Conservation (phyloP, 2,113 vertebrate species). For the Actenoides lindsayi region DNA sequence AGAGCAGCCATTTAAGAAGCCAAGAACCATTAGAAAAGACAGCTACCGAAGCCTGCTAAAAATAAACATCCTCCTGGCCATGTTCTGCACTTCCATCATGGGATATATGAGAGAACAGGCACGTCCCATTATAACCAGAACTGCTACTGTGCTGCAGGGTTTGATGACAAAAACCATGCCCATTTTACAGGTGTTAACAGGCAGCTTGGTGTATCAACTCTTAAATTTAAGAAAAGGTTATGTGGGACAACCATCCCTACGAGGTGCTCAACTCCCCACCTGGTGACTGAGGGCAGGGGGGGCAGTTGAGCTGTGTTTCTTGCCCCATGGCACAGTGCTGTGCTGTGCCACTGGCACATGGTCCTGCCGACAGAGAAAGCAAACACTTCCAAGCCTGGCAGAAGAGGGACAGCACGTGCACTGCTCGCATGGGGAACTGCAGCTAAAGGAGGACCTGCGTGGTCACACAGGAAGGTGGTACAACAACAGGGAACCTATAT, state of each 20-base stretch:
- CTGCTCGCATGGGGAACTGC: accelerated
- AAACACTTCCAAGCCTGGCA: background rate
- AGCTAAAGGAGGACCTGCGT: background rate
- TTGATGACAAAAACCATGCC: background rate
- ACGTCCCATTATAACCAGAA: background rate
- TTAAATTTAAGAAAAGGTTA: background rate
- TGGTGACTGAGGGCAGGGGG: too few relatives aligned
- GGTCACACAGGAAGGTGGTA: background rate
- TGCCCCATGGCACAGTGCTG: background rate
- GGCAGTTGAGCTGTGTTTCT: background rate
- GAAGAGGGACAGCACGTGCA: accelerated
- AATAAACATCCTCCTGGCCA: background rate
- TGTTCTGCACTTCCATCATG: background rate
- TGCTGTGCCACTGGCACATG: accelerated
- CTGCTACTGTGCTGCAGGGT: background rate
- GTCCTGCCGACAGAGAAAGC: accelerated
- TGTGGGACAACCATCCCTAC: background rate
- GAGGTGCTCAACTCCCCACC: background rate
- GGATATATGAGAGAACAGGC: background rate
- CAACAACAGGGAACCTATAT: background rate
- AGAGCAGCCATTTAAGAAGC: background rate
- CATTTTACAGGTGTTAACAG: background rate
- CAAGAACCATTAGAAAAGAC: background rate
- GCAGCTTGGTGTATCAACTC: background rate
- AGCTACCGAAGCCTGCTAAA: background rate